Conservation (phyloP, 1,140 invertebrate species). For the Drosophila kurseongensis region DNA sequence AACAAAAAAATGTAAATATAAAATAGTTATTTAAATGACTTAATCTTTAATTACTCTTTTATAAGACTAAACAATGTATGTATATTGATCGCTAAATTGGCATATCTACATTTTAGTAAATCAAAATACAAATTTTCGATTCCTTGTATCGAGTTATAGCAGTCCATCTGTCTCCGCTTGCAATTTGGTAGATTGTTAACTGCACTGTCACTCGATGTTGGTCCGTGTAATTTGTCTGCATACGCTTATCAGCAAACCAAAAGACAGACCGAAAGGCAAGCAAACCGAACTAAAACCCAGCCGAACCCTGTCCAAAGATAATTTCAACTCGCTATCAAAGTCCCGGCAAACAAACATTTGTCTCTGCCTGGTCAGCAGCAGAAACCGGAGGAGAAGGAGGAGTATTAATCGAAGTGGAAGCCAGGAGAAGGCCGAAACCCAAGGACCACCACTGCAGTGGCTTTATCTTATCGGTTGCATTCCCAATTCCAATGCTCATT, state of each 20-base stretch:
- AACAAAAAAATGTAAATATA: no score
- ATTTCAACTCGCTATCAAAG: slow-evolving; percentile 57
- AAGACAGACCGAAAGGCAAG: slow-evolving; percentile 14
- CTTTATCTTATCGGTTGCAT: slow-evolving; percentile 66
- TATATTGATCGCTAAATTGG: no score
- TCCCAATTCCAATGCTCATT: slow-evolving; percentile 20
- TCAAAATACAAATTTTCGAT: no score
- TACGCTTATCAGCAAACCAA: slow-evolving; percentile 43
- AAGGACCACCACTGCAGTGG: slow-evolving; percentile 56
- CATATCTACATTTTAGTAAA: no score
- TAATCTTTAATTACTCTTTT: no score
- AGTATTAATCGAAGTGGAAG: background rate
- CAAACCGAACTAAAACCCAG: slow-evolving; percentile 1
- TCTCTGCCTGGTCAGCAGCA: slow-evolving; percentile 47
- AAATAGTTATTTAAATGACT: no score
- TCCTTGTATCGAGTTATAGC: background rate
- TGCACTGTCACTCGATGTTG: slow-evolving; percentile 41
- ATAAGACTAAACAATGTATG: no score
- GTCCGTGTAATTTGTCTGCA: slow-evolving; percentile 62
- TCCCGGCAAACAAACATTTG: slow-evolving; percentile 72
- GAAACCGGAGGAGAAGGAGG: background rate
- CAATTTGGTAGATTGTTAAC: slow-evolving; percentile 34
- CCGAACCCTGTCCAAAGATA: slow-evolving; percentile 38
- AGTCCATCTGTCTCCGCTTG: slow-evolving; percentile 6
- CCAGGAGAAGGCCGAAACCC: slow-evolving; percentile 8